Percentiles rank a stretch among this genome's conserved stretches.
Conservation (phyloP, 2,113 vertebrate genomes). For the Peromyscus maniculatus region DNA sequence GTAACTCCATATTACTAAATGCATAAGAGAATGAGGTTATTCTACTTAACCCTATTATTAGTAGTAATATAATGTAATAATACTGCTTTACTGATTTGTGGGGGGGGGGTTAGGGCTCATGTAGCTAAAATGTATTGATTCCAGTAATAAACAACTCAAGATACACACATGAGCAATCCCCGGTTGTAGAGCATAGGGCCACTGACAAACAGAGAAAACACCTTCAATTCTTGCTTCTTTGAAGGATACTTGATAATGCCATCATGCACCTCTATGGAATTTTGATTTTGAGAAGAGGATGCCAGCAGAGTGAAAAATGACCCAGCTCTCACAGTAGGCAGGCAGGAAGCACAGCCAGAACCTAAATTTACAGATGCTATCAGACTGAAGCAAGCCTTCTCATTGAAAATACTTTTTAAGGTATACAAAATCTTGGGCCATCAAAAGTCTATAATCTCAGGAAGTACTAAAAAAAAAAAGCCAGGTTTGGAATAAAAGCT, state of each 20-base stretch:
- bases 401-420: neutral
- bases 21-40: neutral
- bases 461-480: conserved; percentile 36
- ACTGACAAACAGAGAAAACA: neutral
- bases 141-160: neutral
- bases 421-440: neutral
- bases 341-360: neutral
- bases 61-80: neutral
- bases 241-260: neutral
- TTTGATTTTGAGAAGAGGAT: conserved; percentile 21
- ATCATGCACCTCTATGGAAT: neutral
- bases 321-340: neutral
- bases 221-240: neutral
- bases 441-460: conserved; percentile 2
- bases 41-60: neutral
- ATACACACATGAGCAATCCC: neutral
- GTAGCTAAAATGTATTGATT: neutral
- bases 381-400: conserved; percentile 13
- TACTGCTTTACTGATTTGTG: neutral
- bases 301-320: neutral
- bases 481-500: conserved; percentile 30
- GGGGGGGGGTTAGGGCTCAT: neutral
- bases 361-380: neutral
- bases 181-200: neutral
- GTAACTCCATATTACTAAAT: neutral